Conservation (phyloP, 2,888 invertebrate genomes). For the Prenolepis imparis region DNA sequence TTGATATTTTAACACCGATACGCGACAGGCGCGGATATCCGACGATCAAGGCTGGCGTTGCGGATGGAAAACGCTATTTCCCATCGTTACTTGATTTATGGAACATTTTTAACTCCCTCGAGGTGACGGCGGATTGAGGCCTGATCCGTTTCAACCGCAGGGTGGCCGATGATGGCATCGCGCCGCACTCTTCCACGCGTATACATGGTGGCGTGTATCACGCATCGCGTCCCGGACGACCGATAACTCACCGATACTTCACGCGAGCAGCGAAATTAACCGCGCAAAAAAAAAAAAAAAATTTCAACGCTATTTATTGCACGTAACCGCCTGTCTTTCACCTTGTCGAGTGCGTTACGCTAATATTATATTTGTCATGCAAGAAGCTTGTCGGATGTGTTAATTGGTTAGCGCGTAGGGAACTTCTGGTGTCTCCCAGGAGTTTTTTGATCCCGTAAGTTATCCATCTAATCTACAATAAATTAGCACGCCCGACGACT, state of each 20-base stretch:
- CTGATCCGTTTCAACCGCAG: conserved; percentile 63
- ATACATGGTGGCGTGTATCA: conserved; percentile 35
- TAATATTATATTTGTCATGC: conserved; percentile 12
- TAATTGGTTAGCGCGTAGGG: conserved; percentile 2
- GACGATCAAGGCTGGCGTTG: conserved; percentile 67
- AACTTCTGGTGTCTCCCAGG: not conserved
- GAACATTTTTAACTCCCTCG: conserved; percentile 82
- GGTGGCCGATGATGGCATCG: conserved; percentile 61
- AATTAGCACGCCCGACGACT: conserved; percentile 1
- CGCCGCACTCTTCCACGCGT: conserved; percentile 44
- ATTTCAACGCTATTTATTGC: conserved; percentile 73
- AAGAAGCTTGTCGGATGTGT: not conserved
- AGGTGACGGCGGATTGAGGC: conserved; percentile 67
- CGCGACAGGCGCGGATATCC: conserved; percentile 27
- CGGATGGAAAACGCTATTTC: conserved; percentile 79
- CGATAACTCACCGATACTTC: conserved; percentile 66
- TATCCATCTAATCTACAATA: not conserved
- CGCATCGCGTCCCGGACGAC: conserved; percentile 37
- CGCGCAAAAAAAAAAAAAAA: conserved; percentile 74
- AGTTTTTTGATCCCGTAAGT: not conserved
- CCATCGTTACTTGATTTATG: conserved; percentile 84
- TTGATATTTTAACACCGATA: conserved; percentile 38
- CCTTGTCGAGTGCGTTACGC: conserved; percentile 51
- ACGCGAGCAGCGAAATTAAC: conserved; percentile 74
- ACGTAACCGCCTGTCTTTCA: conserved; percentile 57